These are phyloP conservation scores for Thelaira solivaga DNA, from an alignment of 2,888 invertebrate genomes.

Conservation along the genomic window DNA sequence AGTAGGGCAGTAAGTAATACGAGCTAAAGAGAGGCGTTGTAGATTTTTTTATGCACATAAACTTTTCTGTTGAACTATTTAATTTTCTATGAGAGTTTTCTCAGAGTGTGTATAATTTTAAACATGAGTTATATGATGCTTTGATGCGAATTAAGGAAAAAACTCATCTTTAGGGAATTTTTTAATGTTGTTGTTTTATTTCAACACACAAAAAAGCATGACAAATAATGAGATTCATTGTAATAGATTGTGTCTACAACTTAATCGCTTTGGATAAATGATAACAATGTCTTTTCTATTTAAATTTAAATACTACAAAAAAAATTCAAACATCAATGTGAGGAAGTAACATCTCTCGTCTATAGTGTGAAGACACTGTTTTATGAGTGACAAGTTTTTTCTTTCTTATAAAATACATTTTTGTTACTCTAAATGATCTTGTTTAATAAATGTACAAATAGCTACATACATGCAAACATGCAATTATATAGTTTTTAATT, in stretches of 20 bases:
- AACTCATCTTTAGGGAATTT: slow-evolving; percentile 53
- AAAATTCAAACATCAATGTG: background rate
- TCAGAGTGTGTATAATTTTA: slow-evolving; percentile 51
- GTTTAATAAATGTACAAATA: too few species aligned
- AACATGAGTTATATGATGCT: slow-evolving; percentile 55
- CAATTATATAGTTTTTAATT: slow-evolving; percentile 16
- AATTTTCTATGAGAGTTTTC: slow-evolving; percentile 61
- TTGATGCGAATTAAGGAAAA: background rate
- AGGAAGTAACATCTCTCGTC: background rate
- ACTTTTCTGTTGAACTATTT: slow-evolving; percentile 50
- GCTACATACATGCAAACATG: too few species aligned
- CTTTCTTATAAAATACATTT: slow-evolving; percentile 13
- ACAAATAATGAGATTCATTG: slow-evolving; percentile 77
- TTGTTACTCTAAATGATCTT: slow-evolving; percentile 46
- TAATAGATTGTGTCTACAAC: slow-evolving; percentile 77
- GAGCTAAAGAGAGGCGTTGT: slow-evolving; percentile 75
- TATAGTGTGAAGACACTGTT: slow-evolving; percentile 9
- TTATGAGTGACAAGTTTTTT: slow-evolving; percentile 54
- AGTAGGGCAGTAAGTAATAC: too few species aligned
- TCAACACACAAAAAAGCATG: slow-evolving; percentile 68
- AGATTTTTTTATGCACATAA: slow-evolving; percentile 59
- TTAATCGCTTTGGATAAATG: slow-evolving; percentile 77
- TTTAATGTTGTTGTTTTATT: slow-evolving; percentile 32
- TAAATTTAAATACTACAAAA: slow-evolving; percentile 57
- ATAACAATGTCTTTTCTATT: slow-evolving; percentile 70